These are phyloP conservation scores for Stenoptilia bipunctidactyla DNA, from an alignment of 2,888 invertebrate species.

Conservation along the genomic window DNA sequence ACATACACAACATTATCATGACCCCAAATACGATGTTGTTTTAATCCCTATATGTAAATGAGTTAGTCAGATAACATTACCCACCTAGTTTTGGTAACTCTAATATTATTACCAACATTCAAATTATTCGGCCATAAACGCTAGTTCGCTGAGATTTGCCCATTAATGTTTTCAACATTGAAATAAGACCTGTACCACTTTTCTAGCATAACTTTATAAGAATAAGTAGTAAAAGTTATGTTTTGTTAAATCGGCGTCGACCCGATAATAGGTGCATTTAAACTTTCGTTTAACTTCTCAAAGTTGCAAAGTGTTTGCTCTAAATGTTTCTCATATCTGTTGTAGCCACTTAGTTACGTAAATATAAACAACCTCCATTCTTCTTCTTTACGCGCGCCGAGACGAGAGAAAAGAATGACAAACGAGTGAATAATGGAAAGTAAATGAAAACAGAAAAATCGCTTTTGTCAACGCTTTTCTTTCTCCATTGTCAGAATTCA, in stretches of 20 bases:
- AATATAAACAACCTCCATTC: conserved; percentile 58
- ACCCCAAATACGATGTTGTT: not conserved
- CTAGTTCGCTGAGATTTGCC: too few relatives aligned
- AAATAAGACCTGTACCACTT: too few relatives aligned
- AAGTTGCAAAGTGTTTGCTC: conserved; percentile 4
- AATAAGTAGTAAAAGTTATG: too few relatives aligned
- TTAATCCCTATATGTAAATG: not conserved
- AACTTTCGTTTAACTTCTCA: not conserved
- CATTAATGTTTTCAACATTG: too few relatives aligned
- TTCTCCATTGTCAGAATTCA: conserved; percentile 38
- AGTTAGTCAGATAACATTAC: not conserved
- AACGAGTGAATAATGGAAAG: conserved; percentile 66
- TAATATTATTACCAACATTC: too few relatives aligned
- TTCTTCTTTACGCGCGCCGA: conserved; percentile 51
- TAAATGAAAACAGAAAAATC: conserved; percentile 65
- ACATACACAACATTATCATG: not conserved
- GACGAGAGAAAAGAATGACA: conserved; percentile 59
- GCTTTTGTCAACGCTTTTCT: conserved; percentile 56
- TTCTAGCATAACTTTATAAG: too few relatives aligned
- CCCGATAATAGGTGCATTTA: not conserved
- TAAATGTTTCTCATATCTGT: conserved; percentile 42
- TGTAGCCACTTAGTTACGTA: conserved; percentile 51
- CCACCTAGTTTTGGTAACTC: not conserved
- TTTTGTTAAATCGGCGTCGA: not conserved
- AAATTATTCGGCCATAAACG: too few relatives aligned